Evolutionary conservation across 2,888 invertebrate species (phyloP).

Genomic region (Agonopterix alstromeriana): DNA sequence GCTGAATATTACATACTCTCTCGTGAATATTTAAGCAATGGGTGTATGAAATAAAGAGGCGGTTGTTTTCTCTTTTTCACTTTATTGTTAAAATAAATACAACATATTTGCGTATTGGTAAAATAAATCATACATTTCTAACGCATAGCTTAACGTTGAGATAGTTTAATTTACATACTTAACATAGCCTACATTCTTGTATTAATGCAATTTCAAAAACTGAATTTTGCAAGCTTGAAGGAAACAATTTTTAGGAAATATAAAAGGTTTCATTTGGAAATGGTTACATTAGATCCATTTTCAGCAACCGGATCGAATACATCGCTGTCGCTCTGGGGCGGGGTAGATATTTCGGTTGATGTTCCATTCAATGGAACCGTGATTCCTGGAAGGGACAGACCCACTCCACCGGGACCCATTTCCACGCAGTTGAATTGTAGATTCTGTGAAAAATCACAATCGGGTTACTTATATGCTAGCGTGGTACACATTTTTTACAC

Average conservation of each 20-base stretch:
- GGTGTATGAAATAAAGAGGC: too few relatives aligned
- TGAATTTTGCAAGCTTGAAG: too few relatives aligned
- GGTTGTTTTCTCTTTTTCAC: too few relatives aligned
- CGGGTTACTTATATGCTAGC: too few relatives aligned
- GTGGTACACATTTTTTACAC: too few relatives aligned
- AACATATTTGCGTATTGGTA: too few relatives aligned
- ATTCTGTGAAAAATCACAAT: conserved; percentile 18
- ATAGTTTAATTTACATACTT: too few relatives aligned
- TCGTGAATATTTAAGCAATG: neutral
- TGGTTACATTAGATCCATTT: neutral
- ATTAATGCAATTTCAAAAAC: too few relatives aligned
- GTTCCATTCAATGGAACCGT: neutral
- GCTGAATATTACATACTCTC: conserved; percentile 15
- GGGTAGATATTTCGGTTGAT: neutral
- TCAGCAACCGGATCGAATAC: conserved; percentile 2
- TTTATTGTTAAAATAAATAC: too few relatives aligned
- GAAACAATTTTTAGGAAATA: neutral
- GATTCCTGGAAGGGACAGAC: neutral
- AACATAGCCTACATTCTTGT: too few relatives aligned
- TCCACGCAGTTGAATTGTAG: conserved; percentile 80
- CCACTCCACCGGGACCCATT: conserved; percentile 51
- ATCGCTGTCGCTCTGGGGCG: neutral
- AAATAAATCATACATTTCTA: too few relatives aligned
- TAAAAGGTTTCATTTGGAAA: neutral
- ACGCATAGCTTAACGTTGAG: too few relatives aligned